Evolutionary conservation across 2,797 vertebrate genomes (phyloP), one percentile per base, ranked within the genome.

Genomic region (Pangasius larnaudii): DNA sequence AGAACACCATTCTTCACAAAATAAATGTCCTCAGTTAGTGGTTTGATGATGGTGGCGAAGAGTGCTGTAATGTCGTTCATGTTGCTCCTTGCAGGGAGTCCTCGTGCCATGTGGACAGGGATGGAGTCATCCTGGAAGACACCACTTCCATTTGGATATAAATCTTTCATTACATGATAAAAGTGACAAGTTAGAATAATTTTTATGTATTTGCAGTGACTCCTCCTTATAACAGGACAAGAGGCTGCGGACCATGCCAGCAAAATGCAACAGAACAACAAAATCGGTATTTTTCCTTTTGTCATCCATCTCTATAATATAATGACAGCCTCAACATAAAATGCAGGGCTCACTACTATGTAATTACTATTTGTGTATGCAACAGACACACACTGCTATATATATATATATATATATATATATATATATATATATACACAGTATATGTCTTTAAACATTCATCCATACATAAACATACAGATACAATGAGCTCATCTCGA

Each of bases 401-500:
- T 39, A 39, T 39, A 39, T 39, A 39, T 39, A 39, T 4, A 39
- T 3, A 39, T 5, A 5, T 39, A 5, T 4, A 39, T 39, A 39
- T 39, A 39, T 39, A 39, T 39, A 39, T 39, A 39, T 4, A 39
- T 3, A 39, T 5, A 5, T 39, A n/a, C n/a, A n/a, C n/a, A n/a
- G n/a, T 42, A 42, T 42, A 42, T 6, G 24, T 46, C 59, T 46
- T 53, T 30, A 84, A 69, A 22, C 65, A 56, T 36, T 85, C 84
- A 39, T 74, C 51, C 19, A n/a, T 72, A 56, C 84, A 72, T 18
- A 27, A 36, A 9, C 69, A 42, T 59, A 56, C 33, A 72, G 24
- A 46, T 42, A 46, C 51, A 85, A 39, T 61, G 74, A 71, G 65
- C 75, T 71, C 72, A 30, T 81, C 18, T 79, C 24, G 30, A 79